Percentiles rank a stretch among this genome's conserved stretches.
phyloP scores from a whole-genome alignment of 2,797 vertebrate species.

The Tangara arthus region DNA sequence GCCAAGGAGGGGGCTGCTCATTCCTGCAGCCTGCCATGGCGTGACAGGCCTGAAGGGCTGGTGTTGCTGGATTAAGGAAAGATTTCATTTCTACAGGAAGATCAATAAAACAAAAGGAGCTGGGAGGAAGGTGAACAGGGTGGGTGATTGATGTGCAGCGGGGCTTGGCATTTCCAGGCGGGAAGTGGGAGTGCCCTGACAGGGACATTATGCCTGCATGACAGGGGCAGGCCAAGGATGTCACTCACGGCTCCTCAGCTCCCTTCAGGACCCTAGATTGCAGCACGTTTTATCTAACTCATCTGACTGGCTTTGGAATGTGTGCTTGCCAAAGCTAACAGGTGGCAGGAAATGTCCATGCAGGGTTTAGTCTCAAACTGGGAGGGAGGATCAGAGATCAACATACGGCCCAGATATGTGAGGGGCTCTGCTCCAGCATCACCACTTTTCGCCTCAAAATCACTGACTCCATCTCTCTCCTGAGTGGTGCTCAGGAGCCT shows the following conservation, averaged over 20 bases:
- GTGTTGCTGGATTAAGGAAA: constrained; percentile 1
- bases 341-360: background rate
- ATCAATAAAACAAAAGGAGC: constrained; percentile 11
- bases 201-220: background rate
- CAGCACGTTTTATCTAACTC: background rate
- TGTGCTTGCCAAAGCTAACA: background rate
- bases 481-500: background rate
- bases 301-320: background rate
- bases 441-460: background rate
- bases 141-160: background rate
- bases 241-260: background rate
- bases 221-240: background rate
- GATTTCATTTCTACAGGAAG: constrained; percentile 12
- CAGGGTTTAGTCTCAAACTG: background rate
- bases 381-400: background rate
- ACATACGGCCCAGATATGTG: background rate
- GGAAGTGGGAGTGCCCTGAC: background rate
- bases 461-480: background rate
- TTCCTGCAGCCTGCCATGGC: background rate
- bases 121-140: background rate
- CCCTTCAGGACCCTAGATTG: background rate
- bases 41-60: background rate
- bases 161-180: background rate
- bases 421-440: background rate
- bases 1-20: background rate